Base-by-base conservation (phyloP, 2,113 vertebrate genomes). In the Globicephala melas region DNA sequence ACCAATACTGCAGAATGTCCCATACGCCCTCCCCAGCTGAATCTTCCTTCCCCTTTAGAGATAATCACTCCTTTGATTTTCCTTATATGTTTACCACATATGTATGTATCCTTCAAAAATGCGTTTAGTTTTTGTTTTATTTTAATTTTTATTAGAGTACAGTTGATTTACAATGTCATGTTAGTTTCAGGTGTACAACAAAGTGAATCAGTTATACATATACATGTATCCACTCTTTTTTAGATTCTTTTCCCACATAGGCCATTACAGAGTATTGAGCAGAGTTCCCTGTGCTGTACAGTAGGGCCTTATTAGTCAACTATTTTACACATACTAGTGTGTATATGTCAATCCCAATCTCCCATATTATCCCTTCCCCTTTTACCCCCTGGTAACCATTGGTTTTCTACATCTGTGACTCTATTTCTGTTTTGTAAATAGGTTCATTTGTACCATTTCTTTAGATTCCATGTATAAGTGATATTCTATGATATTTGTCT, bases 151-250 rank as follows among this genome's bases (percentile, higher is more conserved):
- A 11, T 7, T 33, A 1, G 28, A 5, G 47, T 7, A 18, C 2
- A 6, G 5, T 50, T 1, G 10, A 28, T 53, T 6, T 6, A 31
- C 74, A 26, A 33, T 1, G 3, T 21, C 2, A 47, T 3, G 5
- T 1, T 0, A 4, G 41, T 21, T 33, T 77, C 47, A 11, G 74
- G 8, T 20, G 28, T 21, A 6, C 18, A 6, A 44, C 8, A 20
- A 31, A 31, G 15, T 10, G 26, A 20, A 1, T 53, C 17, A 2
- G 28, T 20, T 33, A 33, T 11, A 12, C 44, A 0, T 1, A 28
- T 1, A 6, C 5, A 50, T 0, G 11, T 2, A 21, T 10, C 44
- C 44, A 3, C 74, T 21, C 73, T 21, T 28, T 5, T 33, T 6
- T 12, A 21, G 74, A 20, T 53, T 28, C 0, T 12, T 18, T 47